Evolutionary conservation across 1,140 invertebrate genomes (phyloP), one percentile per base, ranked within the genome.

Genomic region (Saccostrea cuccullata): DNA sequence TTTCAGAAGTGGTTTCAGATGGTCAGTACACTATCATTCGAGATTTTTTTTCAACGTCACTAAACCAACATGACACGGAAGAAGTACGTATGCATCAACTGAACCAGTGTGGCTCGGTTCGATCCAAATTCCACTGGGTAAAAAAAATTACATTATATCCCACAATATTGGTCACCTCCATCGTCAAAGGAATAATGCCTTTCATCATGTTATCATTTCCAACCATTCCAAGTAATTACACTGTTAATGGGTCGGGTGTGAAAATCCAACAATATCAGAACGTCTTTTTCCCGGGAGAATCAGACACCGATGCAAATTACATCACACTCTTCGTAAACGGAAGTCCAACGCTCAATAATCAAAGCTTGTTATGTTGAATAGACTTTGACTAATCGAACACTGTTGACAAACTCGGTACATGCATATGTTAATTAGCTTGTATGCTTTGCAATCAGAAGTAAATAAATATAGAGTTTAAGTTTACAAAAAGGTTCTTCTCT

Each of bases 111-210:
- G 6, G 47, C 5, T 47, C 47, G 47, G 47, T 47, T 47, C 47
- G 9, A 47, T 47, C 47, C 47, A 47, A 47, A 47, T 47, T 47
- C 47, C 47, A 47, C 47, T 30, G 26, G 70, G 70, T 26, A 77
- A 30, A 30, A n/a, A n/a, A 47, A 47, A 30, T 77, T 30, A 26
- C 26, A 26, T 77, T 26, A 77, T 36, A 77, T 77, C 13, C 70
- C 70, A 77, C 26, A 77, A 36, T 77, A 30, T 30, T 77, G 70
- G 26, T 26, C 23, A 77, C 70, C 70, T 64, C 70, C 70, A 15
- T 77, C 26, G 15, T 77, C 70, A 30, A 26, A 13, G 13, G 11
- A 77, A 36, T 77, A 13, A 77, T 77, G 30, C 15, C 70, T 36
- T 36, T 77, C 30, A 77, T 30, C 12, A 77, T 77, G 23, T 15